Percentiles rank a stretch among this genome's conserved stretches.
These are phyloP conservation scores for Pampus argenteus DNA, from an alignment of 2,797 vertebrate species.

Conservation along the genomic window DNA sequence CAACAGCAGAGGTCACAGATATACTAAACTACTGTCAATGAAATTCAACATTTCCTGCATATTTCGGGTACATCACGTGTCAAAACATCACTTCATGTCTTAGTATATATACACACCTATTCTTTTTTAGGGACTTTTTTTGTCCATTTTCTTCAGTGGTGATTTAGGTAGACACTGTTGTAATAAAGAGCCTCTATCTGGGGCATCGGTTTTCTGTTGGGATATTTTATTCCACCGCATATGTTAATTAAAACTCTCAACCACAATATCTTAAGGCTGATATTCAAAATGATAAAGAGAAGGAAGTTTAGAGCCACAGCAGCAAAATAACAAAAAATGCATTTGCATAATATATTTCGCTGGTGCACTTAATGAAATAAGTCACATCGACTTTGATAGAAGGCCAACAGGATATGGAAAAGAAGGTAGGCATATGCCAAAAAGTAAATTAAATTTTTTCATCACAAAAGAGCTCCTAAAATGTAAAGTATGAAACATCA, in stretches of 20 bases:
- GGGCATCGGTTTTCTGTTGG: constrained; percentile 45
- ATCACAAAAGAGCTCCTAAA: constrained; percentile 20
- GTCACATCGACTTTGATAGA: constrained; percentile 54
- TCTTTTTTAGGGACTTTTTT: background rate
- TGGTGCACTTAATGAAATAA: constrained; percentile 39
- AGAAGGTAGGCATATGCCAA: constrained; percentile 41
- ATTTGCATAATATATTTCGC: constrained; percentile 49
- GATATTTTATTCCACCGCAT: constrained; percentile 42
- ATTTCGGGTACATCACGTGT: too few relatives aligned
- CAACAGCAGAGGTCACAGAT: too few relatives aligned
- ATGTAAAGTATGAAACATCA: constrained; percentile 13
- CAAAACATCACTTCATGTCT: background rate
- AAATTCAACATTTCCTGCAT: too few relatives aligned
- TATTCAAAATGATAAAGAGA: constrained; percentile 38
- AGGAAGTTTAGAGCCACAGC: constrained; percentile 2
- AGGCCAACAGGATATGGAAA: constrained; percentile 41
- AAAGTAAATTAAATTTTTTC: constrained; percentile 14
- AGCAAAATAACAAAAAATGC: constrained; percentile 31
- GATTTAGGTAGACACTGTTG: constrained; percentile 7
- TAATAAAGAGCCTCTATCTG: constrained; percentile 35
- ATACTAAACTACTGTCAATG: too few relatives aligned
- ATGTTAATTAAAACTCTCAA: constrained; percentile 45
- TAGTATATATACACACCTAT: too few relatives aligned
- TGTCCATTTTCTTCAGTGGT: background rate
- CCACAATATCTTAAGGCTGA: constrained; percentile 44